Percentiles rank a stretch among this genome's conserved stretches.
Evolutionary conservation across 2,797 vertebrate genomes (phyloP).

Genomic region (Paratrypauchen microcephalus): DNA sequence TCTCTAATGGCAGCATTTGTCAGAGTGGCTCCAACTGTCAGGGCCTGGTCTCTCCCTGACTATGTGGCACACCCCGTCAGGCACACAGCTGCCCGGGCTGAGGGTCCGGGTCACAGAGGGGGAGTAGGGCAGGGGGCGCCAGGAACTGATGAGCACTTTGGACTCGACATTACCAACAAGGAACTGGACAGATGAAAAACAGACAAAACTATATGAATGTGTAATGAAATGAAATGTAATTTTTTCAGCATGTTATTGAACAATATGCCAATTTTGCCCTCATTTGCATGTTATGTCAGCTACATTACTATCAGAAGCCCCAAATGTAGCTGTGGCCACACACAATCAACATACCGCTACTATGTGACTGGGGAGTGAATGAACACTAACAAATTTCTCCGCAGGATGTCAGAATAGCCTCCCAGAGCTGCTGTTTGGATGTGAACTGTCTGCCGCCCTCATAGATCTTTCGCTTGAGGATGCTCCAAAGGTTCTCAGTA

Average conservation of each 20-base stretch:
- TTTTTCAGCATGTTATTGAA: no score
- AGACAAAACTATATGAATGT: background rate
- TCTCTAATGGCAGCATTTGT: slow-evolving; percentile 79
- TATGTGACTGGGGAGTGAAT: background rate
- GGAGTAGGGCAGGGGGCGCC: slow-evolving; percentile 21
- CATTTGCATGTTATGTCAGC: background rate
- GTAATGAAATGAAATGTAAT: no score
- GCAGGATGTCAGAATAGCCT: no score
- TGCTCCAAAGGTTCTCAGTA: no score
- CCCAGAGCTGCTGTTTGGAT: no score
- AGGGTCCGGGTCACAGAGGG: slow-evolving; percentile 71
- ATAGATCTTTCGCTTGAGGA: no score
- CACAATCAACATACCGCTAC: background rate
- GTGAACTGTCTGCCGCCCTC: no score
- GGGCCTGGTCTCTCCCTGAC: slow-evolving; percentile 57
- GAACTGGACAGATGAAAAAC: slow-evolving; percentile 49
- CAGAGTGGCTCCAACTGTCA: slow-evolving; percentile 71
- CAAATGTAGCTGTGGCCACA: background rate
- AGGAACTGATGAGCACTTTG: slow-evolving; percentile 29
- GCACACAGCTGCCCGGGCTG: slow-evolving; percentile 76
- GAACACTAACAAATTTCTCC: no score
- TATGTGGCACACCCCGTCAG: slow-evolving; percentile 76
- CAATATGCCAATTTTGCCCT: background rate
- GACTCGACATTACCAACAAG: slow-evolving; percentile 40
- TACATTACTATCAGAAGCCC: background rate